Evolutionary conservation across 2,797 vertebrate species (phyloP).

Genomic region (Squalus acanthias): DNA sequence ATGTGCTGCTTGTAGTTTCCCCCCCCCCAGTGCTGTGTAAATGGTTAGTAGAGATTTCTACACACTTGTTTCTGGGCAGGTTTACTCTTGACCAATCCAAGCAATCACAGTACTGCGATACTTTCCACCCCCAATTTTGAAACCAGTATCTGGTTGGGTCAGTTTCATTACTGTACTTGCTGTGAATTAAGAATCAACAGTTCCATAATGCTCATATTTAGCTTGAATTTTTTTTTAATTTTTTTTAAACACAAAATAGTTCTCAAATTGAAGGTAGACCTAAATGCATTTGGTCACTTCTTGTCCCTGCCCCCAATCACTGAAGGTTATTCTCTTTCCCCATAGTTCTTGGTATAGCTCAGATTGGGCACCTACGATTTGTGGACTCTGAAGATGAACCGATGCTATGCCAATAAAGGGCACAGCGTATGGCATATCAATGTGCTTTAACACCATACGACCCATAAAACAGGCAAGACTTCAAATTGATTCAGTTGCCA

Average conservation of each 20-base stretch:
- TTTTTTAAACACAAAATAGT: neutral
- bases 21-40: neutral
- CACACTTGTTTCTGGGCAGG: neutral
- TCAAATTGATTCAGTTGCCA: neutral
- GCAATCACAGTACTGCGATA: neutral
- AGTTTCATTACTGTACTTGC: neutral
- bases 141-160: neutral
- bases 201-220: neutral
- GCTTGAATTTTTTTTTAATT: neutral
- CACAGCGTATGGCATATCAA: too few species aligned
- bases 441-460: too few species aligned
- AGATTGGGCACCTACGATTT: neutral
- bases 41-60: neutral
- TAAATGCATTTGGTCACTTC: neutral
- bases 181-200: neutral
- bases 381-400: neutral
- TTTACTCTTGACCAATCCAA: neutral
- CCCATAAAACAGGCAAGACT: neutral
- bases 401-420: neutral
- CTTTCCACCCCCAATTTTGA: neutral
- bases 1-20: neutral
- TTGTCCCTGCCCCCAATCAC: neutral
- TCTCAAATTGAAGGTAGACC: neutral
- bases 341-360: neutral
- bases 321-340: neutral